A percentile compares a stretch with the other conserved stretches of the same genome.
Evolutionary conservation across 2,888 invertebrate genomes (phyloP).

Genomic region (Noctua janthe): DNA sequence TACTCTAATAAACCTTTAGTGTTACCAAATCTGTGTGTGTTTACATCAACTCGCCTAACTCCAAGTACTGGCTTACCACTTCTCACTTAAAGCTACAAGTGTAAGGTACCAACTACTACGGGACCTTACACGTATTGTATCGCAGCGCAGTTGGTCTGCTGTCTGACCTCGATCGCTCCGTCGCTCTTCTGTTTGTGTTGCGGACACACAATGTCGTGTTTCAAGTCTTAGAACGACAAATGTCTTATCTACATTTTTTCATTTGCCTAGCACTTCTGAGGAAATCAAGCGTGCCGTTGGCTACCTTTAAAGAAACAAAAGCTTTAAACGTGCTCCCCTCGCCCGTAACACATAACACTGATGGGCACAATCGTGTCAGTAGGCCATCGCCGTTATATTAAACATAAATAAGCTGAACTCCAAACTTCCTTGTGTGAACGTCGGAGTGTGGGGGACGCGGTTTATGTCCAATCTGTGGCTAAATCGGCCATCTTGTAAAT

Average conservation of each 20-base stretch:
- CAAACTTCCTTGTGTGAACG: slow-evolving; percentile 16
- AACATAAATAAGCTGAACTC: slow-evolving; percentile 30
- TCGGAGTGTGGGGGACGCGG: background rate
- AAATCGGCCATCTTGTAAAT: slow-evolving; percentile 37
- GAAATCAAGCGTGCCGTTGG: background rate
- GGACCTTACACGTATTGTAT: no score
- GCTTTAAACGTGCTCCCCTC: no score
- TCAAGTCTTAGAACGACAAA: background rate
- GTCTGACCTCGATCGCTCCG: background rate
- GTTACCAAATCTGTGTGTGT: no score
- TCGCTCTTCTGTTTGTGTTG: background rate
- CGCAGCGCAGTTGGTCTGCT: background rate
- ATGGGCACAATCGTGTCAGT: slow-evolving; percentile 33
- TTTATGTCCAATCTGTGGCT: slow-evolving; percentile 44
- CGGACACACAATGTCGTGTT: background rate
- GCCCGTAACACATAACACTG: background rate
- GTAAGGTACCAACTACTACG: no score
- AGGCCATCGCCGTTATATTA: slow-evolving; percentile 16
- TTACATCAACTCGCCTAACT: no score
- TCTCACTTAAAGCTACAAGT: no score
- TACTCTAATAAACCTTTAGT: no score
- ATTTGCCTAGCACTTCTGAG: background rate
- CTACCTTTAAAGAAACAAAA: background rate
- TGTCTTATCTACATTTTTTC: background rate
- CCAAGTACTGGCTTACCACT: no score